Evolutionary conservation across 2,113 vertebrate species (phyloP).

Genomic region (Falco punctatus): DNA sequence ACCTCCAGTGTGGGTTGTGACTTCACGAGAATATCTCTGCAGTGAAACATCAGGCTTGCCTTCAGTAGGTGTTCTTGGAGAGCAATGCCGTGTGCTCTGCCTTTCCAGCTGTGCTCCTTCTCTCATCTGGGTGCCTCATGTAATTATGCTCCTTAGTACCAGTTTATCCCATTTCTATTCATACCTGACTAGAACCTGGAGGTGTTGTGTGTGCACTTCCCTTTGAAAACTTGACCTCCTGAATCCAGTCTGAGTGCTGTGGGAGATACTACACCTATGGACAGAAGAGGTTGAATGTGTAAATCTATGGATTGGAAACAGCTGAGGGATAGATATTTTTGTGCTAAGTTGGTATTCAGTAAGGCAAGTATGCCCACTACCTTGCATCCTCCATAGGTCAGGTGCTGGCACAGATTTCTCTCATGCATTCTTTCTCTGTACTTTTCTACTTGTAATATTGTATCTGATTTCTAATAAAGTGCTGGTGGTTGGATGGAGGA

Average conservation of each 20-base stretch:
- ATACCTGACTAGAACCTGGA: neutral
- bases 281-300: neutral
- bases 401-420: neutral
- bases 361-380: neutral
- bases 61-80: neutral
- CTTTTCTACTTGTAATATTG: neutral
- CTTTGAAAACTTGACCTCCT: neutral
- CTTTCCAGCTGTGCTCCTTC: neutral
- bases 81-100: neutral
- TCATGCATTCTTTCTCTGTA: neutral
- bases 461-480: neutral
- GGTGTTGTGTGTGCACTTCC: neutral
- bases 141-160: neutral
- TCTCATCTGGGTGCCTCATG: neutral
- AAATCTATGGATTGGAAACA: neutral
- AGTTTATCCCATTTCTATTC: neutral
- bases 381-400: neutral
- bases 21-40: neutral
- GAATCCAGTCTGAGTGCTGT: neutral
- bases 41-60: neutral
- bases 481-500: neutral
- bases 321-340: neutral
- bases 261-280: neutral
- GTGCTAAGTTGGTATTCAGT: neutral
- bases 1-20: neutral